These are phyloP conservation scores for Poeciliopsis occidentalis DNA, from an alignment of 2,113 vertebrate genomes.

Conservation along the genomic window DNA sequence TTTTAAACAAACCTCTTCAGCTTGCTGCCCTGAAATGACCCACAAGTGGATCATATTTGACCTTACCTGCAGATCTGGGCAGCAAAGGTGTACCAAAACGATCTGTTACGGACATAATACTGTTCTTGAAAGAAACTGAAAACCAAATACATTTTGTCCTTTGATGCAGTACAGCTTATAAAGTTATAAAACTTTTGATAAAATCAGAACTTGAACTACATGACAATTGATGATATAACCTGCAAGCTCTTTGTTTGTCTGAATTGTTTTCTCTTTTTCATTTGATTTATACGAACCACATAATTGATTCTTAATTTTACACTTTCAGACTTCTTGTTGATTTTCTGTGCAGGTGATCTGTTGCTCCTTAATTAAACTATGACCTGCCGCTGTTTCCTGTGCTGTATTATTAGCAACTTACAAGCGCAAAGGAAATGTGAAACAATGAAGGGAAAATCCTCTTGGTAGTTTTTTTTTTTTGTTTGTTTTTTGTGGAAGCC, in stretches of 20 bases:
- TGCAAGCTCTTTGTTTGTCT: background rate
- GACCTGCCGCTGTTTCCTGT: background rate
- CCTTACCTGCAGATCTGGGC: background rate
- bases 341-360: background rate
- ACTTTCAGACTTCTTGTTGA: slow-evolving; percentile 3
- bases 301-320: background rate
- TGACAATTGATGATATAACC: background rate
- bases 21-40: background rate
- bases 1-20: background rate
- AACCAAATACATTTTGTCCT: background rate
- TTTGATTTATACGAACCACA: no score
- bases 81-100: background rate
- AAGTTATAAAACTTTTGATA: background rate
- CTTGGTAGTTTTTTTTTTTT: background rate
- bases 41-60: background rate
- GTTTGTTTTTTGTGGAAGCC: slow-evolving; percentile 15
- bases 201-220: background rate
- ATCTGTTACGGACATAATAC: background rate
- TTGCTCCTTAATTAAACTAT: slow-evolving; percentile 3
- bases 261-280: no score
- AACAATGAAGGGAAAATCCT: slow-evolving; percentile 56
- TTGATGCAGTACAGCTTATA: background rate
- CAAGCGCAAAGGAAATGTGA: slow-evolving; percentile 57
- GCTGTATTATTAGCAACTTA: slow-evolving; percentile 47
- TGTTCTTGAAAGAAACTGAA: background rate